phyloP scores from a whole-genome alignment of 2,113 vertebrate species.

The Oxyura jamaicensis region DNA sequence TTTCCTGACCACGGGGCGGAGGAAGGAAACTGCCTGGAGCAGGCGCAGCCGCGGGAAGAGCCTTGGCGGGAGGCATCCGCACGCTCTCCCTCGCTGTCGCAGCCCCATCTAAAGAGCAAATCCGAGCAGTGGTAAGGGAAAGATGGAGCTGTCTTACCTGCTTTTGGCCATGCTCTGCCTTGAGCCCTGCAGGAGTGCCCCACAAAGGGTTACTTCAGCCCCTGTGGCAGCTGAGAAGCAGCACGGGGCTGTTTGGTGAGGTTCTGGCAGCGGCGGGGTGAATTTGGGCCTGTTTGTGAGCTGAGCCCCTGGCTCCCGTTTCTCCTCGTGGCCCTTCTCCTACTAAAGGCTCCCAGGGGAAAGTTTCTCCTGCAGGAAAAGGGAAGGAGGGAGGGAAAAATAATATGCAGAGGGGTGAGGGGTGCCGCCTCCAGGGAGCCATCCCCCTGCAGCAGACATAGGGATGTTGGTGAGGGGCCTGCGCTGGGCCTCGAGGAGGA shows the following conservation, averaged over 20 bases:
- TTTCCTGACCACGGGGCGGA: not conserved
- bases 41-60: fast-evolving
- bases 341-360: too few relatives aligned
- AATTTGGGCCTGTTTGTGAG: too few relatives aligned
- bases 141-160: not conserved
- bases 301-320: too few relatives aligned
- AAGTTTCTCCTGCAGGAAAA: too few relatives aligned
- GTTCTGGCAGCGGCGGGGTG: too few relatives aligned
- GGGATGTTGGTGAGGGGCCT: not conserved
- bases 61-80: not conserved
- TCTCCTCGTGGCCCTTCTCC: too few relatives aligned
- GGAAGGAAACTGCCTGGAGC: not conserved
- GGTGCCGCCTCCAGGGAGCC: too few relatives aligned
- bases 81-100: too few relatives aligned
- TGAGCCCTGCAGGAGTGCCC: not conserved
- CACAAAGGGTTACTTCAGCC: not conserved
- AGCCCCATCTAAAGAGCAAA: not conserved
- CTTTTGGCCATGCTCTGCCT: not conserved
- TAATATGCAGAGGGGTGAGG: too few relatives aligned
- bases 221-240: not conserved
- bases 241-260: too few relatives aligned
- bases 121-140: not conserved
- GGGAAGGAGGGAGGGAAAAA: too few relatives aligned
- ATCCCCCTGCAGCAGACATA: not conserved
- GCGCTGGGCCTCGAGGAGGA: too few relatives aligned